Evolutionary conservation across 2,888 invertebrate species (phyloP), one percentile per base, ranked within the genome.

Genomic region (Euplexia lucipara): DNA sequence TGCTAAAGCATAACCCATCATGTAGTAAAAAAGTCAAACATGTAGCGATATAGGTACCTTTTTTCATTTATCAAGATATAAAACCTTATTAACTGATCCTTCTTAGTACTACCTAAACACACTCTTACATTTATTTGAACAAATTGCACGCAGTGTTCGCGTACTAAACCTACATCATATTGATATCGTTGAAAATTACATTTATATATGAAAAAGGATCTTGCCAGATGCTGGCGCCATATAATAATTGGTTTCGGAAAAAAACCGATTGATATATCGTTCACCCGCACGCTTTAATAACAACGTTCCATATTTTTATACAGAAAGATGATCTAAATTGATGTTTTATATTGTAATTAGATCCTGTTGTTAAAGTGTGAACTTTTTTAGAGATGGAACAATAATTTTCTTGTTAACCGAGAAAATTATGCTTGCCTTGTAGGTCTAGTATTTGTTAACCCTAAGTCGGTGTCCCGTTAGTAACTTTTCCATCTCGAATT

Each of bases 181-280:
- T 57, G 58, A 44, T 49, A 44, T 44, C 44, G 30, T 10, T 30
- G 44, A 56, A 63, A 63, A 75, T 61, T 72, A 52, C 56, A 53
- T 59, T 71, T 49, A 47, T 48, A 41, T 39, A 42, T 44, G 54
- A 54, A 67, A 67, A 54, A 52, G 48, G 42, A 30, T 65, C 20
- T 54, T 39, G 35, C 48, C 60, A 72, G 64, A 70, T 67, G 64
- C 45, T 41, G 78, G 67, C 78, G 79, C 78, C 80, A 64, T 75
- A 57, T 75, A 79, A 79, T 79, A 47, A 79, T 63, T 63, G 78
- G 62, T 52, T 72, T 48, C 75, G 62, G 54, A 57, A 80, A 77
- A 75, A 79, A 78, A 65, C 7, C 51, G 49, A 51, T 69, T 77
- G 69, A 79, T 80, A 65, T 78, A 80, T 78, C 61, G 60, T 48